phyloP scores from a whole-genome alignment of 2,113 vertebrate species.

The Dissostichus mawsoni region DNA sequence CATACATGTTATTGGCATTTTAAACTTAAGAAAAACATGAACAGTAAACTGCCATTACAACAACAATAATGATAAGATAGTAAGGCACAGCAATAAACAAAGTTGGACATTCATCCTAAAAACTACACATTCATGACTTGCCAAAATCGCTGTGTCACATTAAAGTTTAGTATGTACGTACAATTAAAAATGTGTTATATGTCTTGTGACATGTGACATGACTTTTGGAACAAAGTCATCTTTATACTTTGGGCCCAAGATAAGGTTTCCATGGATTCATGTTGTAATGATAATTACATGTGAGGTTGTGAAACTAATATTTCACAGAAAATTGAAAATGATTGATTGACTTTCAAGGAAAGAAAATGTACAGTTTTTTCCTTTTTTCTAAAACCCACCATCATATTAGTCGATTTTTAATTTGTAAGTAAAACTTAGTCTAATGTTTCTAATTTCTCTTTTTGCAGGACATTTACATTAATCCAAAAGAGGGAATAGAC shows the following conservation, averaged over 20 bases:
- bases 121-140: background rate
- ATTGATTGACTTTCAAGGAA: background rate
- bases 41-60: background rate
- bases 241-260: slow-evolving; percentile 43
- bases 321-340: background rate
- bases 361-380: background rate
- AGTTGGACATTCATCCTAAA: background rate
- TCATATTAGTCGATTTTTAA: background rate
- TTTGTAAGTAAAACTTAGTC: background rate
- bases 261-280: slow-evolving; percentile 35
- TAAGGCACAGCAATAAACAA: background rate
- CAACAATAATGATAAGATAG: background rate
- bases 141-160: background rate
- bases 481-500: slow-evolving; percentile 94
- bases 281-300: background rate
- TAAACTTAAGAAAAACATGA: background rate
- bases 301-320: background rate
- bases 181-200: no score
- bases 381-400: background rate
- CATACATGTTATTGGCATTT: background rate
- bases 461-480: slow-evolving; percentile 89
- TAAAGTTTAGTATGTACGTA: background rate
- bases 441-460: slow-evolving; percentile 9
- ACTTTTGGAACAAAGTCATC: slow-evolving; percentile 47
- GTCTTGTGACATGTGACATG: background rate